Evolutionary conservation across 2,888 invertebrate species (phyloP).

Genomic region (Drosophila paramelanica): DNA sequence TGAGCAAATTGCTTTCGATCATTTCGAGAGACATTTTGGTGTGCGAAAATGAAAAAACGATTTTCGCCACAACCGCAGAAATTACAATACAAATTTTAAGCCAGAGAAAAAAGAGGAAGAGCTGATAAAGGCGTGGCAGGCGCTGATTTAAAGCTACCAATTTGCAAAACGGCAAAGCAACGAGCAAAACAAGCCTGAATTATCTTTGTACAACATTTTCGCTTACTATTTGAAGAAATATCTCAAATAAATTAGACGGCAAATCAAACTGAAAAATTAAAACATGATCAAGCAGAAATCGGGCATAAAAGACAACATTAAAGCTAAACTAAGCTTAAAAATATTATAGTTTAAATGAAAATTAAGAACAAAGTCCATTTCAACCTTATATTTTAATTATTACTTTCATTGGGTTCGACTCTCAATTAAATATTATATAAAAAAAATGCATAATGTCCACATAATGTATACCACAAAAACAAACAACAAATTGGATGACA

Average conservation of each 20-base stretch:
- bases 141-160: conserved; percentile 49
- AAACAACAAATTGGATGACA: conserved; percentile 27
- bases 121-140: conserved; percentile 11
- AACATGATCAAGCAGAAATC: no score
- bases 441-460: no score
- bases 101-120: background rate
- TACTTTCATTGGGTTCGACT: no score
- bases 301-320: no score
- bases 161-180: conserved; percentile 38
- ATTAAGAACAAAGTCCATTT: no score
- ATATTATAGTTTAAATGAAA: no score
- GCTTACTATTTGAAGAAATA: background rate
- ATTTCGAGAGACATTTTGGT: conserved; percentile 45
- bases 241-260: background rate
- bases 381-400: no score
- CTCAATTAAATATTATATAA: no score
- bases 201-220: background rate
- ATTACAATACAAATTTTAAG: conserved; percentile 43
- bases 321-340: no score
- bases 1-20: conserved; percentile 52
- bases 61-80: conserved; percentile 51
- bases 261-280: background rate
- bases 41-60: conserved; percentile 49
- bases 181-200: conserved; percentile 8
- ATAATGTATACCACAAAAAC: no score